Base-by-base conservation (phyloP, 2,888 invertebrate genomes). In the Noctuana brunneofusca region DNA sequence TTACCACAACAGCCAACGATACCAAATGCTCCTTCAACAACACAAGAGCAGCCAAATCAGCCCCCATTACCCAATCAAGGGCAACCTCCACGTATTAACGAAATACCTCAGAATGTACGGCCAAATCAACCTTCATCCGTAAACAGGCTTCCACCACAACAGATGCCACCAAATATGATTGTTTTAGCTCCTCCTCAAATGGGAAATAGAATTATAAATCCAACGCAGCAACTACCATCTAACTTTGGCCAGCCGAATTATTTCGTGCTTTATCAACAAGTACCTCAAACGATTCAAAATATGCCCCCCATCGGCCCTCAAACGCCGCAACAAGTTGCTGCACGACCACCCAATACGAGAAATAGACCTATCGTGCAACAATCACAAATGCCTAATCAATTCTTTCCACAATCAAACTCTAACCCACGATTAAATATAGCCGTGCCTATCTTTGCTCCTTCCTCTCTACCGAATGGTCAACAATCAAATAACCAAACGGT, bases 241-340 rank as follows among this genome's bases (percentile, higher is more conserved):
- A 65, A 63, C 43, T 14, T 43, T 14, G 68, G 62, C 53, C 70
- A 38, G 64, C 69, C 54, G 55, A 68, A 52, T 64, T 75, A 24
- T 74, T 71, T 66, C 12, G 54, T 67, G 9, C 58, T 67, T 49
- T 67, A 67, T 50, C 64, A 67, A 41, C 67, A 66, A 63, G 54
- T 63, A 24, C 66, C 65, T 49, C 60, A 62, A 38, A 62, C 53
- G 53, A 54, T 53, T 14, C 59, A 53, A 30, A 60, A 49, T 24
- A 18, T 55, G 16, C 35, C 60, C 30, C 16, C 50, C 9, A 9
- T 27, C 11, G 5, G 16, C 9, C 14, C 49, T 24, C 14, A 14
- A n/a, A n/a, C n/a, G 14, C 38, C 20, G 24, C 54, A 46, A 24
- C 32, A 46, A 16, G 18, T 48, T 9, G 54, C 30, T 8, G 35